Base-by-base conservation (phyloP, 1,140 invertebrate genomes). In the Pissodes strobi region DNA sequence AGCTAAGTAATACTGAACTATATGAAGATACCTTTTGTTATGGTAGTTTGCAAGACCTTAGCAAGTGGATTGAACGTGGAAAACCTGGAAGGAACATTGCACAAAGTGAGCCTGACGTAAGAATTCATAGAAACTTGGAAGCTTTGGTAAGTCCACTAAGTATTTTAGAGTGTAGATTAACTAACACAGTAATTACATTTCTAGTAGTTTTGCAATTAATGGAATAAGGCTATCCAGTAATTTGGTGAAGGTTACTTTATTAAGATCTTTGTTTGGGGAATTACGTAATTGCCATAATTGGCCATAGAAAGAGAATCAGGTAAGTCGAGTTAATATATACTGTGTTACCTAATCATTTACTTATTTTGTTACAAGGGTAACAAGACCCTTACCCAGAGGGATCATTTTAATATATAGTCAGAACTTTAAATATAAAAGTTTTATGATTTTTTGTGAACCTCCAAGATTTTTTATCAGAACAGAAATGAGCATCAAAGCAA, bases 1-100 rank as follows among this genome's bases (percentile, higher is more conserved):
- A 87, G 68, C 65, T 86, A 8, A 84, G 70, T 53, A 74, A 72
- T 62, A 67, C 67, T 9, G 70, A 74, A 2, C 55, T 59, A 25
- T 71, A 48, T 56, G 65, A 59, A 15, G 74, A 77, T 23, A 75
- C 74, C 41, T 72, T 64, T 53, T 69, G 68, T 13, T 75, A 71
- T 58, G 75, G 75, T 2, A 78, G 77, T 72, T 74, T 77, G 18
- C 70, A 76, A 38, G 74, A 78, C 59, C 68, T 78, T 25, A 67
- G 61, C 48, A 66, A 64, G 19, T 72, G 62, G 48, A 52, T 53
- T 37, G 68, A 52, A 30, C 55, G 67, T 17, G 49, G 55, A n/a
- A 12, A 22, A 5, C 64, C 39, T 8, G 58, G 55, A 21, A 63
- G 64, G 25, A 67, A 66, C 58, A 66, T 71, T 41, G 70, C 73